Evolutionary conservation across 2,888 invertebrate species (phyloP).

Genomic region (Galeruca laticollis): DNA sequence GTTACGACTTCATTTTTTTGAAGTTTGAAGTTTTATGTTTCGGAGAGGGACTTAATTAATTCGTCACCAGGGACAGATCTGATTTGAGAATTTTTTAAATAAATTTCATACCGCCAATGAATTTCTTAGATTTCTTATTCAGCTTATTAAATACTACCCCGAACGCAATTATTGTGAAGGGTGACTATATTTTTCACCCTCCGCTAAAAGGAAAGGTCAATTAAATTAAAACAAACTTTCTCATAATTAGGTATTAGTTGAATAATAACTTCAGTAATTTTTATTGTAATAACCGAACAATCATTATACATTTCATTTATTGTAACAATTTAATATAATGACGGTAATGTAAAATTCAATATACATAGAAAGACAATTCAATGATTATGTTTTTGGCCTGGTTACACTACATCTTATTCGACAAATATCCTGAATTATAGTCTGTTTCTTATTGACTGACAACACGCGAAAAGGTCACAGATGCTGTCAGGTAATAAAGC

Average conservation of each 20-base stretch:
- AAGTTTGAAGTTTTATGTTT: constrained; percentile 61
- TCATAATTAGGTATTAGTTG: constrained; percentile 1
- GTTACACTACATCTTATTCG: too few relatives aligned
- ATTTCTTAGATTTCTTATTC: constrained; percentile 61
- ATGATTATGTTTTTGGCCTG: too few relatives aligned
- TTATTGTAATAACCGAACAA: background rate
- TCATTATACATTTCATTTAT: too few relatives aligned
- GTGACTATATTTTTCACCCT: constrained; percentile 46
- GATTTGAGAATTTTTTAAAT: constrained; percentile 62
- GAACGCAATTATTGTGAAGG: constrained; percentile 45
- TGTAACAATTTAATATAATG: too few relatives aligned
- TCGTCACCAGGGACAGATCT: constrained; percentile 63
- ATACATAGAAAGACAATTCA: too few relatives aligned
- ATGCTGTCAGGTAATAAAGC: too few relatives aligned
- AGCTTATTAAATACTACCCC: constrained; percentile 56
- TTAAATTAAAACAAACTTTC: constrained; percentile 39
- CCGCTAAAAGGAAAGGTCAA: constrained; percentile 3
- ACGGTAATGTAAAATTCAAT: too few relatives aligned
- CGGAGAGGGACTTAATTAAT: constrained; percentile 65
- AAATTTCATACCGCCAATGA: constrained; percentile 61
- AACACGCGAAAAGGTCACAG: too few relatives aligned
- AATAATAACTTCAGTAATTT: background rate
- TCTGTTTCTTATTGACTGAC: too few relatives aligned
- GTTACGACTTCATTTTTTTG: constrained; percentile 64
- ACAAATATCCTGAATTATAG: too few relatives aligned